Percentiles rank a stretch among this genome's conserved stretches.
Conservation (phyloP, 2,888 invertebrate species). For the Melanotus villosus region DNA sequence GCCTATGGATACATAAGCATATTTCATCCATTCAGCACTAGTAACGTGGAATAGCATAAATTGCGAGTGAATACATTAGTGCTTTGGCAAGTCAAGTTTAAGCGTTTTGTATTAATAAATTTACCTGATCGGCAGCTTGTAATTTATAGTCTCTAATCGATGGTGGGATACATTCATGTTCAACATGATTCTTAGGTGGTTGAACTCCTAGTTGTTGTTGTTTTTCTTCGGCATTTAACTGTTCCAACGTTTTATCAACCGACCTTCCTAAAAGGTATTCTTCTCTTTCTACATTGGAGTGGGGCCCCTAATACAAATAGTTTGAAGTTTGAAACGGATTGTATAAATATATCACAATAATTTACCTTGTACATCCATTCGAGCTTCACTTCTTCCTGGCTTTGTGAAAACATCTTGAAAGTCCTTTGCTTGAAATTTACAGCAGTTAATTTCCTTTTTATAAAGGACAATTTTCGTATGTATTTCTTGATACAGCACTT, state of each 20-base stretch:
- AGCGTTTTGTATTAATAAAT: no score
- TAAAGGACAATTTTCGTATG: no score
- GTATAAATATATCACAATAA: no score
- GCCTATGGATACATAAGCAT: no score
- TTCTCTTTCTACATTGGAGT: slow-evolving; percentile 81
- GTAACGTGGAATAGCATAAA: no score
- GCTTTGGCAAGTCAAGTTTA: no score
- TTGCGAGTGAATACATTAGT: no score
- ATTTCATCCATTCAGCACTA: no score
- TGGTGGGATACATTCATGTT: slow-evolving; percentile 85
- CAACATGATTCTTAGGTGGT: slow-evolving; percentile 76
- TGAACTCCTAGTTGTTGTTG: slow-evolving; percentile 62
- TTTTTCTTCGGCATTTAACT: slow-evolving; percentile 74
- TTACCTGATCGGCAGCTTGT: slow-evolving; percentile 60
- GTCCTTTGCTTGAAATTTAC: no score
- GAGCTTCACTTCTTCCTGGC: slow-evolving; percentile 74
- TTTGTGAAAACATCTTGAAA: slow-evolving; percentile 57
- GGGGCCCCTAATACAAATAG: slow-evolving; percentile 69
- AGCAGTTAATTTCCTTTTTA: no score
- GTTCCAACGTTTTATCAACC: slow-evolving; percentile 85
- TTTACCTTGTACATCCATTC: slow-evolving; percentile 93
- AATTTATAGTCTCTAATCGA: slow-evolving; percentile 73
- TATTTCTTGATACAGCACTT: no score
- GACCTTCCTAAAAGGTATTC: slow-evolving; percentile 90
- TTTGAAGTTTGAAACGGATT: slow-evolving; percentile 36